Evolutionary conservation across 2,797 vertebrate genomes (phyloP), one percentile per base, ranked within the genome.

Genomic region (Danio tinwini): DNA sequence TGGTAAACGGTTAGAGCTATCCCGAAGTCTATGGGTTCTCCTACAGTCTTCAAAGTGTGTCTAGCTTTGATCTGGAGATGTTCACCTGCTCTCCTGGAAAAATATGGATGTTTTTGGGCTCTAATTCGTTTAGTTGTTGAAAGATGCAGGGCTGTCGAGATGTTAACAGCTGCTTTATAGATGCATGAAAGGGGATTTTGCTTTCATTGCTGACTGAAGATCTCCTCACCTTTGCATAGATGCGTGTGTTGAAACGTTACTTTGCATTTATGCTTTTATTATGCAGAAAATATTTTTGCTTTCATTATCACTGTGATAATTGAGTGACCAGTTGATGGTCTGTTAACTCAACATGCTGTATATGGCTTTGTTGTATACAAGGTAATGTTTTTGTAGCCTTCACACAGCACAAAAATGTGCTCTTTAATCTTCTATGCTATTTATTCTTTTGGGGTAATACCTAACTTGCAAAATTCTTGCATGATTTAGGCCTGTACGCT

Each of bases 381-480:
- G 14, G 6, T 19, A 4, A 7, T 19, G 6, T 65, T 14, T 47
- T 5, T 69, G 16, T 52, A 78, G 9, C 12, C 44, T 69, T 50
- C 55, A 45, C 19, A 69, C 21, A 17, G 10, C 16, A 29, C 29
- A 29, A 29, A 29, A 29, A 29, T 29, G 29, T 29, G 29, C 29
- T 29, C 12, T 74, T 39, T 53, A 77, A 62, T 72, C 53, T 67
- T 58, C 72, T 59, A 42, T 74, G 44, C 19, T 62, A 42, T 55
- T 55, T 75, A 58, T 59, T 67, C 17, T 52, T 68, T 64, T 40
- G 37, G 62, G 49, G 62, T 78, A 76, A 70, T 83, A 77, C 72
- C 70, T 71, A 69, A 82, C 53, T 70, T 77, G 55, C 70, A 58
- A 86, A 80, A 78, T 52, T 79, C 49, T 72, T 59, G 62, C 72